Conservation (phyloP, 2,797 vertebrate genomes). For the Cossypha polioptera region DNA sequence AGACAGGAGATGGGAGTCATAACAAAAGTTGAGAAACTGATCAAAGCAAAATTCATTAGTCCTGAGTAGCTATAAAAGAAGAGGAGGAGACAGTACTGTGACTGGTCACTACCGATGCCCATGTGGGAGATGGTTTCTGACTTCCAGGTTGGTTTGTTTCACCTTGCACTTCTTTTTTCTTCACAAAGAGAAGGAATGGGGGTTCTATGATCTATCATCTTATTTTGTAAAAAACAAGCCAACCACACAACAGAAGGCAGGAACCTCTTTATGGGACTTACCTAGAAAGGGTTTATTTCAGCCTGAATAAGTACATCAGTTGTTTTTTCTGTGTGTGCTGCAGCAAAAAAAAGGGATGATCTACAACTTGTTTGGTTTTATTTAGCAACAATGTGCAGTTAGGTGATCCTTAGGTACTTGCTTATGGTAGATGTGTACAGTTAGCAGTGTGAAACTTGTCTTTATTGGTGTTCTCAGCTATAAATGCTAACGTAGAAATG, state of each 20-base stretch:
- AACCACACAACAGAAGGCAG: not conserved
- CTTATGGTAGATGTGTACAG: not conserved
- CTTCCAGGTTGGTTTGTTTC: not conserved
- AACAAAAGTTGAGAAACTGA: constrained; percentile 8
- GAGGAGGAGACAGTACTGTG: not conserved
- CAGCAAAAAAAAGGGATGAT: not conserved
- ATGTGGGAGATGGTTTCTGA: not conserved
- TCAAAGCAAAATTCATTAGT: constrained; percentile 49
- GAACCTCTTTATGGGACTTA: not conserved
- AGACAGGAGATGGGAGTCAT: constrained; percentile 26
- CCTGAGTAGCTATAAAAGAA: not conserved
- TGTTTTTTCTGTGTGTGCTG: not conserved
- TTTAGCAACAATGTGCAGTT: not conserved
- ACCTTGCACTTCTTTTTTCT: not conserved
- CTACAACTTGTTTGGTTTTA: not conserved
- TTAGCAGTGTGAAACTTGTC: not conserved
- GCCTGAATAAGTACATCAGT: not conserved
- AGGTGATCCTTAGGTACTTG: not conserved
- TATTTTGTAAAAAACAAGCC: not conserved
- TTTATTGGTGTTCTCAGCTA: not conserved
- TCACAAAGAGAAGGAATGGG: not conserved
- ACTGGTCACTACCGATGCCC: not conserved
- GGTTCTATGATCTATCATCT: not conserved
- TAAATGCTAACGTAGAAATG: not conserved
- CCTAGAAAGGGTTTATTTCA: not conserved